A percentile compares a stretch with the other conserved stretches of the same genome.
These are phyloP conservation scores for Rhombomys opimus DNA, from an alignment of 2,113 vertebrate species.

Conservation along the genomic window DNA sequence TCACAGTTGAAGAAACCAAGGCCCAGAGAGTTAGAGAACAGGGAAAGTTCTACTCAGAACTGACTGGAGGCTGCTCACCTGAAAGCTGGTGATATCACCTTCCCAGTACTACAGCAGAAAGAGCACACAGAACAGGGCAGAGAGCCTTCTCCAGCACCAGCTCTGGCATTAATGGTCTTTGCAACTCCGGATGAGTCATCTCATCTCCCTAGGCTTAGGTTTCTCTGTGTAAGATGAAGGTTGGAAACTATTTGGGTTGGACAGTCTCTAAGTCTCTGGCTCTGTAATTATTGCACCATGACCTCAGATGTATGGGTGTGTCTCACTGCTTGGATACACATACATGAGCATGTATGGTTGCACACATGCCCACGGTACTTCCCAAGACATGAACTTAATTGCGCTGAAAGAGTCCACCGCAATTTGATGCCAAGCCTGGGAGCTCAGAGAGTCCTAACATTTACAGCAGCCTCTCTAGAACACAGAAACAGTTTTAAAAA, in stretches of 20 bases:
- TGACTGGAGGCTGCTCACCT: neutral
- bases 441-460: neutral
- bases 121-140: neutral
- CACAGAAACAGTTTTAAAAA: slow-evolving; percentile 47
- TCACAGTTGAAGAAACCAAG: neutral
- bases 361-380: neutral
- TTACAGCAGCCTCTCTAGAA: slow-evolving; percentile 48
- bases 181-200: neutral
- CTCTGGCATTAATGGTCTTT: neutral
- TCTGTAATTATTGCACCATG: slow-evolving; percentile 27
- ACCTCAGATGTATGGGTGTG: neutral
- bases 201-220: neutral
- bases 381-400: neutral
- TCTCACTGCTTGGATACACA: neutral
- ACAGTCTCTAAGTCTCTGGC: slow-evolving; percentile 14
- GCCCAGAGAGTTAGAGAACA: neutral
- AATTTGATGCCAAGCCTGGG: neutral
- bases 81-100: neutral
- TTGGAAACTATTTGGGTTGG: neutral
- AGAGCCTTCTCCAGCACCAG: neutral
- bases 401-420: neutral
- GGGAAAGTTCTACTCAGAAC: neutral
- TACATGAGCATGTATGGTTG: neutral
- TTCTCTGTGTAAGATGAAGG: slow-evolving; percentile 22
- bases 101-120: neutral